phyloP scores from a whole-genome alignment of 1,140 invertebrate species.

The Pantala flavescens region DNA sequence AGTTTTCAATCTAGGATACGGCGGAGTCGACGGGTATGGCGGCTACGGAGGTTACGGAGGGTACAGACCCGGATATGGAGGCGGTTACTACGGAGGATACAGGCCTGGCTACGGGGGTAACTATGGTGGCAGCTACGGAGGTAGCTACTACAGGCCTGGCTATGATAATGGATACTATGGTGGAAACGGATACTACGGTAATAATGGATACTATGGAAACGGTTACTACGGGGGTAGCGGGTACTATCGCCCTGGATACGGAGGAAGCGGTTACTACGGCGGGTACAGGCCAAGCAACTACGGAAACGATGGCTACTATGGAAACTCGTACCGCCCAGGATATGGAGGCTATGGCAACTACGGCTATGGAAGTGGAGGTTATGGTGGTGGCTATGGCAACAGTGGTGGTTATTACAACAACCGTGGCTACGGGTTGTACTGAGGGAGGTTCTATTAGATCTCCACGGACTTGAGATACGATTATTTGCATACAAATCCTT shows the following conservation, averaged over 20 bases:
- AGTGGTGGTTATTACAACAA: not conserved
- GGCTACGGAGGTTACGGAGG: not conserved
- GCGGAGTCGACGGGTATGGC: not conserved
- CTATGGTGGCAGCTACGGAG: not conserved
- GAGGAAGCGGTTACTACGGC: not conserved
- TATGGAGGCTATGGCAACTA: not conserved
- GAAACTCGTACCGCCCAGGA: not conserved
- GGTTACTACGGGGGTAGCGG: not conserved
- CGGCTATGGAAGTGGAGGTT: not conserved
- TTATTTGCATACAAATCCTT: too few relatives aligned
- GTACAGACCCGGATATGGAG: not conserved
- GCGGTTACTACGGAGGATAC: not conserved
- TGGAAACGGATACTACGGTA: not conserved
- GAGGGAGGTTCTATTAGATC: too few relatives aligned
- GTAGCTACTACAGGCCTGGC: not conserved
- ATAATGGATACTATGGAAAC: not conserved
- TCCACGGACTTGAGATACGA: too few relatives aligned
- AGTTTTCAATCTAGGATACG: slow-evolving; percentile 2
- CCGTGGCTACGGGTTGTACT: not conserved
- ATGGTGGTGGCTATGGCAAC: not conserved
- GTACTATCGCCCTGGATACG: not conserved
- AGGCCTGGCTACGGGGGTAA: not conserved
- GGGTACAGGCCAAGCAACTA: not conserved
- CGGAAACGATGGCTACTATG: not conserved
- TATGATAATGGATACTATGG: not conserved